These are phyloP conservation scores for Drosophila miranda DNA, from an alignment of 1,140 invertebrate genomes.

Conservation along the genomic window DNA sequence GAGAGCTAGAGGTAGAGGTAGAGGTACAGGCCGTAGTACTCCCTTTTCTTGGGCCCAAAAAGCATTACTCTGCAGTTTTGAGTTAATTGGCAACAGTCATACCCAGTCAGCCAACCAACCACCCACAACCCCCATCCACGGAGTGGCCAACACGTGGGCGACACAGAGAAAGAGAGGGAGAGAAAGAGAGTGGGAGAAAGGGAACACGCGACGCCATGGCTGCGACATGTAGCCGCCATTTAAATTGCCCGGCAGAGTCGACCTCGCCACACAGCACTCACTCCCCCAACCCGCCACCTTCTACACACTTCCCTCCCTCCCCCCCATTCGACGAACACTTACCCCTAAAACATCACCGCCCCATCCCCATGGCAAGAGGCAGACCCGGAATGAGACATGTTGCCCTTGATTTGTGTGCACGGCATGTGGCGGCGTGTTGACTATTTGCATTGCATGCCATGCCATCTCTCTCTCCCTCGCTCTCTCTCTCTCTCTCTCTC, in stretches of 20 bases:
- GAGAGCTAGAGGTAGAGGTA: slow-evolving; percentile 7
- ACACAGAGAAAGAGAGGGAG: slow-evolving; percentile 18
- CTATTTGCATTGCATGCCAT: slow-evolving; percentile 76
- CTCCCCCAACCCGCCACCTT: not conserved
- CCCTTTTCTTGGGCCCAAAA: slow-evolving; percentile 45
- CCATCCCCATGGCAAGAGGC: slow-evolving; percentile 7
- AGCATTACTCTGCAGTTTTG: slow-evolving; percentile 75
- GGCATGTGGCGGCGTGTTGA: slow-evolving; percentile 77
- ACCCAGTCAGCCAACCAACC: slow-evolving; percentile 17
- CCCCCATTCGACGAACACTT: not conserved
- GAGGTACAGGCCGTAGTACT: slow-evolving; percentile 28
- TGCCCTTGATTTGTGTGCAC: slow-evolving; percentile 79
- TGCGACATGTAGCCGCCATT: slow-evolving; percentile 75
- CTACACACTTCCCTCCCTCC: no score
- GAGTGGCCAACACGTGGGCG: slow-evolving; percentile 49
- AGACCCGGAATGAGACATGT: slow-evolving; percentile 69
- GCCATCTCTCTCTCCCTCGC: not conserved
- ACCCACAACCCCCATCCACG: slow-evolving; percentile 1
- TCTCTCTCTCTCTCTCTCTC: slow-evolving; percentile 18
- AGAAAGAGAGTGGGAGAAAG: slow-evolving; percentile 1
- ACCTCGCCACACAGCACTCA: slow-evolving; percentile 41
- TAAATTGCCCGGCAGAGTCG: slow-evolving; percentile 65
- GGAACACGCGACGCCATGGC: slow-evolving; percentile 63
- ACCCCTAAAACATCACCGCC: slow-evolving; percentile 1
- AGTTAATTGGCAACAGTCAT: slow-evolving; percentile 73